Conservation (phyloP, 2,888 invertebrate species). For the Zele albiditarsus region DNA sequence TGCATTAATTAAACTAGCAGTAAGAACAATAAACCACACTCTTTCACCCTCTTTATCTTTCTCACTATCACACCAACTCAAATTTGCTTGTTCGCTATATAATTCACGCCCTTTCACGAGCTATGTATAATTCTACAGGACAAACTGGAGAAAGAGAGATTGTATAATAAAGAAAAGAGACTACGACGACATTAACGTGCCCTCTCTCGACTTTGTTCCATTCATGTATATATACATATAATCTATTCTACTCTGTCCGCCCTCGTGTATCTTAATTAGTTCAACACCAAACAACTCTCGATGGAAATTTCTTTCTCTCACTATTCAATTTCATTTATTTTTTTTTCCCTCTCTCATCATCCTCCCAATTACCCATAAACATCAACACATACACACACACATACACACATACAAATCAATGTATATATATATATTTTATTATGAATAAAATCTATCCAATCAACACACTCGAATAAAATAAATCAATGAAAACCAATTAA, state of each 20-base stretch:
- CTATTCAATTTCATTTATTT: background rate
- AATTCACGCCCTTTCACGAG: background rate
- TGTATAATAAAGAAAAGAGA: conserved; percentile 25
- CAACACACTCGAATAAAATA: background rate
- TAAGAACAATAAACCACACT: conserved; percentile 69
- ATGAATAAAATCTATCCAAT: no score
- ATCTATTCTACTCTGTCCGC: background rate
- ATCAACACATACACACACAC: background rate
- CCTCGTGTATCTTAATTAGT: conserved; percentile 26
- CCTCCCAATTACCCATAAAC: background rate
- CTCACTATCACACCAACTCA: conserved; percentile 45
- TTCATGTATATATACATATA: background rate
- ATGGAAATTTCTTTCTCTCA: conserved; percentile 8
- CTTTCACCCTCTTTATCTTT: conserved; percentile 53
- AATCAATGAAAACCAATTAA: background rate
- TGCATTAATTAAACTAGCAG: conserved; percentile 72
- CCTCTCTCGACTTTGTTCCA: background rate
- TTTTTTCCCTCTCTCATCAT: background rate
- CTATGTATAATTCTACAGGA: background rate
- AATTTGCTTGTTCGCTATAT: background rate
- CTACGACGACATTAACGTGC: background rate
- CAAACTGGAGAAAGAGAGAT: conserved; percentile 30
- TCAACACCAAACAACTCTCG: conserved; percentile 10
- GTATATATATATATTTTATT: no score
- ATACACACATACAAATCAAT: no score